phyloP scores from a whole-genome alignment of 2,113 vertebrate genomes.

The Malurus cyaneus region DNA sequence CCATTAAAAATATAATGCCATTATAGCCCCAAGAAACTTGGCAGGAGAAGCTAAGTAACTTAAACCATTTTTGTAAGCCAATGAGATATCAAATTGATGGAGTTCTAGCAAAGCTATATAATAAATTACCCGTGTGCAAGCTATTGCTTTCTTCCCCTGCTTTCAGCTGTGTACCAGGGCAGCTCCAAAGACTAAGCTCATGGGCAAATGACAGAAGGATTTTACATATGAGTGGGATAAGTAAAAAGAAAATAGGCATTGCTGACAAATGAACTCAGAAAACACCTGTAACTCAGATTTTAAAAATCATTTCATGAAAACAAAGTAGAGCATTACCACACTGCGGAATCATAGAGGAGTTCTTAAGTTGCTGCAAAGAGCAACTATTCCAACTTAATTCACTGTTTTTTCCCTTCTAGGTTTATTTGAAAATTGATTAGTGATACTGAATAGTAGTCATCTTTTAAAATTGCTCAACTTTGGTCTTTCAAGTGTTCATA shows the following conservation, averaged over 20 bases:
- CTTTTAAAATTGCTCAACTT: background rate
- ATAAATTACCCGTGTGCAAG: background rate
- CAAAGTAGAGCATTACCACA: background rate
- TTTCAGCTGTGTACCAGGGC: background rate
- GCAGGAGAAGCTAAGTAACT: background rate
- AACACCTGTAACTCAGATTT: background rate
- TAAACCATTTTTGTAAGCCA: constrained; percentile 13
- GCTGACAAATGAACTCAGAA: background rate
- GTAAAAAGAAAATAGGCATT: background rate
- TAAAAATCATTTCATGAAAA: background rate
- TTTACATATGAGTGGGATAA: background rate
- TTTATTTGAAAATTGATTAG: background rate
- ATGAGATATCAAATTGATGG: background rate
- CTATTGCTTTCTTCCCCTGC: background rate
- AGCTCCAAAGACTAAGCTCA: background rate
- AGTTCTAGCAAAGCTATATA: background rate
- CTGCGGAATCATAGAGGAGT: background rate
- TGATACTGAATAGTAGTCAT: background rate
- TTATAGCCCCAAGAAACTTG: constrained; percentile 7
- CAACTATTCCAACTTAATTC: background rate
- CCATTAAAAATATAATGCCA: background rate
- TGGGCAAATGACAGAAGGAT: background rate
- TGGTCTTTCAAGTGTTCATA: background rate
- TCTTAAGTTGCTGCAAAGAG: background rate
- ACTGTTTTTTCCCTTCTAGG: background rate